These are phyloP conservation scores for Nebria salina DNA, from an alignment of 2,888 invertebrate genomes.

Conservation along the genomic window DNA sequence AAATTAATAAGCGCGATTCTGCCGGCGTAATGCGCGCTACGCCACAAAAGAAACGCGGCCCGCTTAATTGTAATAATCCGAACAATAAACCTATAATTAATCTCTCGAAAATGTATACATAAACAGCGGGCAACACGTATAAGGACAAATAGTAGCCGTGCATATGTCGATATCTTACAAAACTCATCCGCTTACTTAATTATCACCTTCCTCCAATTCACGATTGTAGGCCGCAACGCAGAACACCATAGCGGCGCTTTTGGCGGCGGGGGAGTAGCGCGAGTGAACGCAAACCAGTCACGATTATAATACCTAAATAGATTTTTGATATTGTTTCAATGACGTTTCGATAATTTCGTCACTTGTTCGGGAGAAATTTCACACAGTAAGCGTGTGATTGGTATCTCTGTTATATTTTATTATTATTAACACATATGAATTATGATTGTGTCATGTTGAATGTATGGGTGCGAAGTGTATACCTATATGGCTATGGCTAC, in stretches of 20 bases:
- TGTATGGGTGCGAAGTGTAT: not conserved
- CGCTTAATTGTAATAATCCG: not conserved
- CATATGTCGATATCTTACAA: not conserved
- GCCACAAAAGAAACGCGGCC: not conserved
- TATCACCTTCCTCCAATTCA: not conserved
- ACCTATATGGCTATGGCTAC: not conserved
- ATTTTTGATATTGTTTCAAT: constrained; percentile 53
- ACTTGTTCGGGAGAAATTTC: constrained; percentile 48
- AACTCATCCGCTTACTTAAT: constrained; percentile 16
- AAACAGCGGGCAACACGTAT: not conserved
- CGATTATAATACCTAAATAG: constrained; percentile 36
- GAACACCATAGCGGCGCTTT: not conserved
- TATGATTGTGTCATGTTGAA: not conserved
- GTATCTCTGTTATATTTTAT: not conserved
- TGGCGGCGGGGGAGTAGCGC: not conserved
- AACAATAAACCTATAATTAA: constrained; percentile 18
- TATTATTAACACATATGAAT: not conserved
- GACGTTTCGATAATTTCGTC: constrained; percentile 50
- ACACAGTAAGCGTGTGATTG: constrained; percentile 21
- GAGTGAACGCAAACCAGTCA: constrained; percentile 48
- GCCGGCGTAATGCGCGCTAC: not conserved
- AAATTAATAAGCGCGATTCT: constrained; percentile 13
- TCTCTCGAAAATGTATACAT: constrained; percentile 4
- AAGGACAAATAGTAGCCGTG: not conserved
- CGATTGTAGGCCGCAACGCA: not conserved